A percentile compares a stretch with the other conserved stretches of the same genome.
Conservation (phyloP, 2,797 vertebrate genomes). For the Sebastes hopkinsi region DNA sequence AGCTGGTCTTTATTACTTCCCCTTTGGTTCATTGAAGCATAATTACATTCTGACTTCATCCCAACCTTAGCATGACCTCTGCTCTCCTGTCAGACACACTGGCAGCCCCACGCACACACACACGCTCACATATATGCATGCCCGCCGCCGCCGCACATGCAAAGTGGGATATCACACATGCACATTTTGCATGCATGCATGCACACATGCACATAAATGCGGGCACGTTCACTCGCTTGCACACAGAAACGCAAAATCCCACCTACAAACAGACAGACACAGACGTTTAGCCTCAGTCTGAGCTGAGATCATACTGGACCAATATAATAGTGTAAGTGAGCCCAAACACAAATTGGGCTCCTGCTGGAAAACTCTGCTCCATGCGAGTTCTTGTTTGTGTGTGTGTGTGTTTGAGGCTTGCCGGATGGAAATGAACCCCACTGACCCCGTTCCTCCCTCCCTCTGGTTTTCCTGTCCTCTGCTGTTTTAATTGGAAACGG, state of each 20-base stretch:
- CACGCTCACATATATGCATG: conserved; percentile 6
- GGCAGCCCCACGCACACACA: conserved; percentile 59
- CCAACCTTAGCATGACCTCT: conserved; percentile 86
- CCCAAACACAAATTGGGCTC: conserved; percentile 82
- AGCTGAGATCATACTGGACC: conserved; percentile 81
- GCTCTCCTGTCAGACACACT: conserved; percentile 79
- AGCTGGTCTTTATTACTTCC: conserved; percentile 89
- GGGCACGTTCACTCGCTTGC: neutral
- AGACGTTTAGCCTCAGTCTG: conserved; percentile 75
- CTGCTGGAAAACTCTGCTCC: conserved; percentile 77
- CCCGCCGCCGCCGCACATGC: conserved; percentile 6
- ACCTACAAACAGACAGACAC: conserved; percentile 71
- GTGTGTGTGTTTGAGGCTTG: conserved; percentile 50
- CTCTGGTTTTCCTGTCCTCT: conserved; percentile 70
- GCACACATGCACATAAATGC: conserved; percentile 40
- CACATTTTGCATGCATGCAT: conserved; percentile 21
- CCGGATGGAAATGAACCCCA: conserved; percentile 73
- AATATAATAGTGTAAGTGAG: conserved; percentile 80
- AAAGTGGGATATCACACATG: conserved; percentile 26
- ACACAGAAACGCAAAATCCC: conserved; percentile 47
- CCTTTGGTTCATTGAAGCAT: conserved; percentile 88
- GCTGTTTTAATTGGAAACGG: conserved; percentile 78
- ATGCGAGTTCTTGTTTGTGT: conserved; percentile 57
- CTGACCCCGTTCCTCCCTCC: conserved; percentile 62
- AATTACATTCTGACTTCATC: conserved; percentile 90